These are phyloP conservation scores for Drosophila colorata DNA, from an alignment of 2,888 invertebrate genomes.

Conservation along the genomic window DNA sequence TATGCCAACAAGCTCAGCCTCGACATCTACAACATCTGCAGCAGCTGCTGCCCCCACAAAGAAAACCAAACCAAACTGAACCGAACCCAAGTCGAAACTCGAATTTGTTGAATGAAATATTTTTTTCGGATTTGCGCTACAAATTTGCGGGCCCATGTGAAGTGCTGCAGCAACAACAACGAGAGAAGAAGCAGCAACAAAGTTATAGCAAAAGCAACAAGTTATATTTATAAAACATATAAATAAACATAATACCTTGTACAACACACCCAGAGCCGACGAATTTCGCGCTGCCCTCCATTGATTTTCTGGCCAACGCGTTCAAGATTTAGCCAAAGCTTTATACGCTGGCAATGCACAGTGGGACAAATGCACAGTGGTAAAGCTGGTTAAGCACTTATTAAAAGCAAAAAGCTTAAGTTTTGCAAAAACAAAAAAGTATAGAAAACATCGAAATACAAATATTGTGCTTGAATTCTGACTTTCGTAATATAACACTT, in stretches of 20 bases:
- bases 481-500: no score
- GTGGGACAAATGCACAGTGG: constrained; percentile 6
- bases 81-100: constrained; percentile 28
- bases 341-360: constrained; percentile 4
- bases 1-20: constrained; percentile 65
- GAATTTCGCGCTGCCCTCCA: constrained; percentile 53
- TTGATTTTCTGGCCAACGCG: constrained; percentile 17
- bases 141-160: constrained; percentile 70
- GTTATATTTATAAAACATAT: constrained; percentile 70
- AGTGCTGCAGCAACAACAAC: constrained; percentile 55
- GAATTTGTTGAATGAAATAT: constrained; percentile 69
- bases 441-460: no score
- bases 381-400: no score
- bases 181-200: neutral
- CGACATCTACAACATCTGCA: constrained; percentile 45
- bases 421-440: no score
- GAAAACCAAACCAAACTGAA: constrained; percentile 25
- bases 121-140: constrained; percentile 63
- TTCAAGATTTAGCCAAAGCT: constrained; percentile 7
- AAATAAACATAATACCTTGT: constrained; percentile 46
- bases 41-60: constrained; percentile 27
- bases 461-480: no score
- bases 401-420: no score
- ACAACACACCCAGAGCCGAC: constrained; percentile 35
- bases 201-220: constrained; percentile 40